These are phyloP conservation scores for Gorsachius goisagi DNA, from an alignment of 2,113 vertebrate species.

Conservation along the genomic window DNA sequence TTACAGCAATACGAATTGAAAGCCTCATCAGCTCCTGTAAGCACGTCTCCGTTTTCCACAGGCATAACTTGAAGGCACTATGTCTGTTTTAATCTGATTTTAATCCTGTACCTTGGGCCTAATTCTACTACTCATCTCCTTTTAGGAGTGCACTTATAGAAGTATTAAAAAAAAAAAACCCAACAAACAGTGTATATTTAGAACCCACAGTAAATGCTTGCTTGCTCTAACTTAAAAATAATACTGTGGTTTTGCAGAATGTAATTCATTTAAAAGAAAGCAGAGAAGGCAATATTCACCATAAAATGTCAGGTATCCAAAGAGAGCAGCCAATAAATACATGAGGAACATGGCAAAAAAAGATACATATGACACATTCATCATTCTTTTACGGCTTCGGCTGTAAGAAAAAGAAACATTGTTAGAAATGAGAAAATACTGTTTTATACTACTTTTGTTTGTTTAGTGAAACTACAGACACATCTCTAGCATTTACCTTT, in stretches of 20 bases:
- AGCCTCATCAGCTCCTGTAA: neutral
- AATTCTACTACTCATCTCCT: neutral
- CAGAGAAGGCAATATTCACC: constrained; percentile 74
- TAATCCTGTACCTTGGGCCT: neutral
- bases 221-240: neutral
- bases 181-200: neutral
- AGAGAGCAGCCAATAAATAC: constrained; percentile 96
- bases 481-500: constrained; percentile 79
- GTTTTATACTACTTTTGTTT: neutral
- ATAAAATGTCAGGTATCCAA: constrained; percentile 96
- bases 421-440: neutral
- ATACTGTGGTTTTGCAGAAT: neutral
- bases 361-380: constrained; percentile 94
- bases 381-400: constrained; percentile 92
- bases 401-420: constrained; percentile 66
- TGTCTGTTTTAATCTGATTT: neutral
- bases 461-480: neutral
- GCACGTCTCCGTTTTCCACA: neutral
- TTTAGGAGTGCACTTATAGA: neutral
- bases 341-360: constrained; percentile 97
- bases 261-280: neutral
- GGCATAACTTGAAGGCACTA: neutral
- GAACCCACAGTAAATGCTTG: neutral
- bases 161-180: neutral
- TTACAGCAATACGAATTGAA: neutral